Evolutionary conservation across 1,140 invertebrate genomes (phyloP).

Genomic region (Antheraea mylitta): DNA sequence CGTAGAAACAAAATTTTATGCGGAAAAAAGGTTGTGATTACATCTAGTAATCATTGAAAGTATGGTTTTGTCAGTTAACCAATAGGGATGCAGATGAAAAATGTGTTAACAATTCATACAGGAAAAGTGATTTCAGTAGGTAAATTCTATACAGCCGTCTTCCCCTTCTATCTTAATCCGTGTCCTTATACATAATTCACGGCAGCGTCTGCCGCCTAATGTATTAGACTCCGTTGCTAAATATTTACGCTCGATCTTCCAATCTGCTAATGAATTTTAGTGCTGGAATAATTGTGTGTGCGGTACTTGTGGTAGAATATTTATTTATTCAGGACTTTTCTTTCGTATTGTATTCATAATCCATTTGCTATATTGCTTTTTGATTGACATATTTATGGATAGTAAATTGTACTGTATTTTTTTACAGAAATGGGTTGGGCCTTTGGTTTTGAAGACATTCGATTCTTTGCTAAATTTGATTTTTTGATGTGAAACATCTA

Average conservation of each 20-base stretch:
- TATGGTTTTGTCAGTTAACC: neutral
- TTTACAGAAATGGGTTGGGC: neutral
- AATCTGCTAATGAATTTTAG: conserved; percentile 56
- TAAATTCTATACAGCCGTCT: neutral
- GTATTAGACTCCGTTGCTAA: conserved; percentile 46
- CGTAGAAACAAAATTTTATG: no score
- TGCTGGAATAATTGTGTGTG: conserved; percentile 27
- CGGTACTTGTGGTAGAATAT: conserved; percentile 6
- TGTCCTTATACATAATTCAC: conserved; percentile 45
- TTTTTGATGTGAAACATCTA: no score
- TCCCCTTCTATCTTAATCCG: conserved; percentile 19
- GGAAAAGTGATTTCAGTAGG: neutral
- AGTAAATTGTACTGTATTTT: neutral
- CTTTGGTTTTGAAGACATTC: no score
- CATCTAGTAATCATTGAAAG: neutral
- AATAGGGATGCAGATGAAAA: neutral
- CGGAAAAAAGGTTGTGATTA: no score
- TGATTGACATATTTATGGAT: conserved; percentile 2
- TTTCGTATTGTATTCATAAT: neutral
- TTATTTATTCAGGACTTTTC: conserved; percentile 21
- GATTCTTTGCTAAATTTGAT: no score
- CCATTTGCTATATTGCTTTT: conserved; percentile 1
- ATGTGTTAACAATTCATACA: neutral
- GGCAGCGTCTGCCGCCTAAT: conserved; percentile 37
- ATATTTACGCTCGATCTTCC: conserved; percentile 49